Evolutionary conservation across 2,797 vertebrate genomes (phyloP).

Genomic region (Vultur gryphus): DNA sequence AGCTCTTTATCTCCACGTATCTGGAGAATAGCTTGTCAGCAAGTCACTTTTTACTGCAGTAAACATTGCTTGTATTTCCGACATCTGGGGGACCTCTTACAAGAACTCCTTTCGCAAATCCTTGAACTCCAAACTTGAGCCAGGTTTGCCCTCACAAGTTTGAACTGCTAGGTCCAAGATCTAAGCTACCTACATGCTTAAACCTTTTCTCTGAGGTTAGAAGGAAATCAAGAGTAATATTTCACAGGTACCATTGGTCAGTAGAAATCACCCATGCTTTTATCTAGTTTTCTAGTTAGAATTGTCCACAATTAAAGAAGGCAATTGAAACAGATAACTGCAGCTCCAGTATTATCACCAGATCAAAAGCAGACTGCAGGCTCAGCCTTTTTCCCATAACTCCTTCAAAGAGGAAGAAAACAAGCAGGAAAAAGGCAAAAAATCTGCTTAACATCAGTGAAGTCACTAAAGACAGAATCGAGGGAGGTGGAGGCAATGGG

Average conservation of each 20-base stretch:
- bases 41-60: not conserved
- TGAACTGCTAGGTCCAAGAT: not conserved
- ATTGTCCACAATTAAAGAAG: not conserved
- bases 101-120: not conserved
- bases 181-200: not conserved
- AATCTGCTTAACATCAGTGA: not conserved
- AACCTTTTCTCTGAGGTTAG: not conserved
- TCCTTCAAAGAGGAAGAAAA: not conserved
- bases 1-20: not conserved
- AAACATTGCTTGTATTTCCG: not conserved
- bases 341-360: not conserved
- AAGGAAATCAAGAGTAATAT: not conserved
- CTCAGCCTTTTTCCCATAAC: not conserved
- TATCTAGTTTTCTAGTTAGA: not conserved
- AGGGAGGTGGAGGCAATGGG: not conserved
- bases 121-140: not conserved
- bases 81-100: not conserved
- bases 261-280: not conserved
- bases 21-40: not conserved
- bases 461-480: not conserved
- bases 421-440: not conserved
- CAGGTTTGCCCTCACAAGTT: not conserved
- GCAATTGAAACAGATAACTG: not conserved
- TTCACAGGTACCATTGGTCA: not conserved
- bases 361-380: not conserved